phyloP scores from a whole-genome alignment of 2,113 vertebrate genomes.

The Crotalus helleri region DNA sequence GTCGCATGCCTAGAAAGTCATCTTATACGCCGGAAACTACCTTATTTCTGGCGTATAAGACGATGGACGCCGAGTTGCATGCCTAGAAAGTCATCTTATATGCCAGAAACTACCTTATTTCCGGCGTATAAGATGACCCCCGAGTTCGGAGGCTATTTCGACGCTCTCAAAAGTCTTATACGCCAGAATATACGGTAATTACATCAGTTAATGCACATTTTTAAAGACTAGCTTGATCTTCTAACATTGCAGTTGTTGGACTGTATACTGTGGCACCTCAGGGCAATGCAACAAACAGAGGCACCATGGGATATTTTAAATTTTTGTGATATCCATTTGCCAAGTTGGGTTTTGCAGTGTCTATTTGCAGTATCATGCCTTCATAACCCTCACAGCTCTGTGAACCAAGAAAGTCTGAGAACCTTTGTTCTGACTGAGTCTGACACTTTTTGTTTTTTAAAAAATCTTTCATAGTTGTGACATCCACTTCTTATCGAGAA shows the following conservation, averaged over 20 bases:
- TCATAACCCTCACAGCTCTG: background rate
- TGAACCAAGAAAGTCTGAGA: background rate
- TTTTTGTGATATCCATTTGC: background rate
- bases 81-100: too few species aligned
- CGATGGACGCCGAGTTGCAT: too few species aligned
- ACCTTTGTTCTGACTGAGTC: background rate
- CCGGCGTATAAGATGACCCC: too few species aligned
- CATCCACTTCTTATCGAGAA: conserved; percentile 76
- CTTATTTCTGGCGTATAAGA: too few species aligned
- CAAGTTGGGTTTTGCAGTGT: background rate
- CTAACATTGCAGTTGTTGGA: background rate
- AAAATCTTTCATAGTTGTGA: conserved; percentile 61
- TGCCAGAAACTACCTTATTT: too few species aligned
- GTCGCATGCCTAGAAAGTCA: too few species aligned
- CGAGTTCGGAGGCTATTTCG: too few species aligned
- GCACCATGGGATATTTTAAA: background rate
- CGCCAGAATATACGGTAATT: background rate
- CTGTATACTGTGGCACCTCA: background rate
- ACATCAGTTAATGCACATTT: background rate
- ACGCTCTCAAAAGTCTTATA: too few species aligned
- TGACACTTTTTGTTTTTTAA: background rate
- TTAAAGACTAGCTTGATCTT: background rate
- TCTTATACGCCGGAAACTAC: too few species aligned
- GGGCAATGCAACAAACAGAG: background rate
- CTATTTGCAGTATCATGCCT: background rate